Conservation (phyloP, 2,113 vertebrate genomes). For the Halcyon senegalensis region DNA sequence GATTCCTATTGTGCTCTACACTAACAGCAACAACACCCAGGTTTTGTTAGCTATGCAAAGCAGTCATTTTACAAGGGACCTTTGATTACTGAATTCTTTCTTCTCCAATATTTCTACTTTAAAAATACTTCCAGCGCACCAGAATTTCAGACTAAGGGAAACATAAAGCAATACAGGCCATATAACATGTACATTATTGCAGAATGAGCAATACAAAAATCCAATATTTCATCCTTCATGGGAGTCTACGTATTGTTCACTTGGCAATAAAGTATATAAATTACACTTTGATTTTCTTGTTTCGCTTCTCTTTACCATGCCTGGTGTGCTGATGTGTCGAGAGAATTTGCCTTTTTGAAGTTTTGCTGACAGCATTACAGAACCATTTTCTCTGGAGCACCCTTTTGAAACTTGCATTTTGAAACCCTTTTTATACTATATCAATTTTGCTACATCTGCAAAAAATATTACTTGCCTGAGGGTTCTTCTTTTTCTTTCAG, state of each 20-base stretch:
- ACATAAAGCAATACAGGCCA: not conserved
- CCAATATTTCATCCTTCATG: not conserved
- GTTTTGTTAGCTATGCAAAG: not conserved
- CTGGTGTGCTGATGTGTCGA: not conserved
- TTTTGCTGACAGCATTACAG: slow-evolving; percentile 25
- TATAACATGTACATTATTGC: not conserved
- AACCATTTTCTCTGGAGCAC: slow-evolving; percentile 42
- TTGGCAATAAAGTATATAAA: slow-evolving; percentile 15
- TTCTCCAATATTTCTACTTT: not conserved
- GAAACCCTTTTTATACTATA: slow-evolving; percentile 1
- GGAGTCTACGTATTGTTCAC: slow-evolving; percentile 18
- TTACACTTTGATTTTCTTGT: slow-evolving; percentile 57
- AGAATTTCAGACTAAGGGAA: not conserved
- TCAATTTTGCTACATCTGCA: slow-evolving; percentile 38
- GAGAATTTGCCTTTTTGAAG: slow-evolving; percentile 43
- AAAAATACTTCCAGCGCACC: not conserved
- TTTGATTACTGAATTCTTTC: not conserved
- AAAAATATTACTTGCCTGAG: slow-evolving; percentile 25
- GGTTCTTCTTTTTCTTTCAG: slow-evolving; percentile 43
- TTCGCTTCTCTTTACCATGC: slow-evolving; percentile 17
- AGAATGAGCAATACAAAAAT: not conserved
- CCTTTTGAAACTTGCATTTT: slow-evolving; percentile 27
- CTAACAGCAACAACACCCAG: not conserved
- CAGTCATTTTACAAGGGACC: not conserved
- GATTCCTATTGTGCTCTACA: not conserved